A percentile compares a stretch with the other conserved stretches of the same genome.
phyloP scores from a whole-genome alignment of 2,888 invertebrate species.

The Leptinotarsa haldemani region DNA sequence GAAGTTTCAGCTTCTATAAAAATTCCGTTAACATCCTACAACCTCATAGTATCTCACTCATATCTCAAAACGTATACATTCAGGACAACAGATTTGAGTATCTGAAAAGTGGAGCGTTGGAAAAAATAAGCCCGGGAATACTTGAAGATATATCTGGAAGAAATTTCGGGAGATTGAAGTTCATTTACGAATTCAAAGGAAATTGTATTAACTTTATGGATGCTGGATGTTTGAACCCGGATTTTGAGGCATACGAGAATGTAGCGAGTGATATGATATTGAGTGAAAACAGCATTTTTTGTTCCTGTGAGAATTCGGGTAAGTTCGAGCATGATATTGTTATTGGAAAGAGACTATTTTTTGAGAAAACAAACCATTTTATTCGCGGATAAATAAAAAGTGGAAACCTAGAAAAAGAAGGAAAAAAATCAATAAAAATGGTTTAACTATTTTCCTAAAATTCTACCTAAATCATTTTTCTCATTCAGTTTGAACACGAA shows the following conservation, averaged over 20 bases:
- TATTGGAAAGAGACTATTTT: neutral
- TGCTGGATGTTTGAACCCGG: slow-evolving; percentile 63
- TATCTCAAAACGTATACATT: slow-evolving; percentile 56
- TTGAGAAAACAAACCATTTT: neutral
- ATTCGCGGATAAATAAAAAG: neutral
- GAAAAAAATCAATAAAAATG: too few relatives aligned
- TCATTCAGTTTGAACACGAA: too few relatives aligned
- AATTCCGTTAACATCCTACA: slow-evolving; percentile 66
- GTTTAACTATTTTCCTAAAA: too few relatives aligned
- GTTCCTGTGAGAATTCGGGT: slow-evolving; percentile 68
- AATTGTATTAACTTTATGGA: slow-evolving; percentile 67
- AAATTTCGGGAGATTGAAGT: slow-evolving; percentile 42
- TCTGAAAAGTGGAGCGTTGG: slow-evolving; percentile 66
- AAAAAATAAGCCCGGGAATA: slow-evolving; percentile 57
- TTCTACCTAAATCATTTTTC: too few relatives aligned
- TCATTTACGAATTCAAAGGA: slow-evolving; percentile 64
- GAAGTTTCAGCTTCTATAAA: slow-evolving; percentile 63
- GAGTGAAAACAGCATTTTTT: slow-evolving; percentile 66
- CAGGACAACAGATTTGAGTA: slow-evolving; percentile 65
- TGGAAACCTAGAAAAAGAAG: too few relatives aligned
- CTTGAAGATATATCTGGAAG: slow-evolving; percentile 43
- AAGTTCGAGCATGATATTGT: slow-evolving; percentile 57
- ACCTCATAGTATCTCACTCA: slow-evolving; percentile 63
- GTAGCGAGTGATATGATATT: slow-evolving; percentile 63
- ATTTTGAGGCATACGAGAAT: slow-evolving; percentile 66